Evolutionary conservation across 1,140 invertebrate genomes (phyloP).

Genomic region (Saccostrea cuccullata): DNA sequence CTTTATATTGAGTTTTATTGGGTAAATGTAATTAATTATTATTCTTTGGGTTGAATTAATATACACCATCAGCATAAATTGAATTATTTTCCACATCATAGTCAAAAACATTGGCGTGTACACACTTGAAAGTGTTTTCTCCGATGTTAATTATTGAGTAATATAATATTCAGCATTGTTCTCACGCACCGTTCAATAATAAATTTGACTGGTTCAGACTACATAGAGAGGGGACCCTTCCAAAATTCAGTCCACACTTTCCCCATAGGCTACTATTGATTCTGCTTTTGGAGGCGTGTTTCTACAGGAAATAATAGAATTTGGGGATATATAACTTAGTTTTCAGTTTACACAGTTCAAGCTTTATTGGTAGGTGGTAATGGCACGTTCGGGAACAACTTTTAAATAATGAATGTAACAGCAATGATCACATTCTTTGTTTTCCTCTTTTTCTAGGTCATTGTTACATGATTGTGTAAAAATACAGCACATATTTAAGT

Average conservation of each 20-base stretch:
- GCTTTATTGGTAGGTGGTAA: neutral
- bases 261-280: neutral
- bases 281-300: neutral
- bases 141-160: conserved; percentile 19
- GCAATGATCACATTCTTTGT: neutral
- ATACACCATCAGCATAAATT: neutral
- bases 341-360: neutral
- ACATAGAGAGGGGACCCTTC: neutral
- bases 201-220: neutral
- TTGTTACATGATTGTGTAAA: neutral
- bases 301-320: neutral
- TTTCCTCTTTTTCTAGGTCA: neutral
- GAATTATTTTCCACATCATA: neutral
- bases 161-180: neutral
- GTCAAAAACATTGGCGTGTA: neutral
- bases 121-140: neutral
- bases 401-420: neutral
- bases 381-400: neutral
- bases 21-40: neutral
- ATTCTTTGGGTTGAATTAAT: conserved; percentile 7
- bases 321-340: neutral
- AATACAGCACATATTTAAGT: too few relatives aligned
- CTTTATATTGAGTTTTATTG: neutral
- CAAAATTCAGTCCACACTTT: neutral
- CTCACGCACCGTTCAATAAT: neutral